A percentile compares a stretch with the other conserved stretches of the same genome.
Conservation (phyloP, 2,888 invertebrate species). For the Cantharis flavilabris region DNA sequence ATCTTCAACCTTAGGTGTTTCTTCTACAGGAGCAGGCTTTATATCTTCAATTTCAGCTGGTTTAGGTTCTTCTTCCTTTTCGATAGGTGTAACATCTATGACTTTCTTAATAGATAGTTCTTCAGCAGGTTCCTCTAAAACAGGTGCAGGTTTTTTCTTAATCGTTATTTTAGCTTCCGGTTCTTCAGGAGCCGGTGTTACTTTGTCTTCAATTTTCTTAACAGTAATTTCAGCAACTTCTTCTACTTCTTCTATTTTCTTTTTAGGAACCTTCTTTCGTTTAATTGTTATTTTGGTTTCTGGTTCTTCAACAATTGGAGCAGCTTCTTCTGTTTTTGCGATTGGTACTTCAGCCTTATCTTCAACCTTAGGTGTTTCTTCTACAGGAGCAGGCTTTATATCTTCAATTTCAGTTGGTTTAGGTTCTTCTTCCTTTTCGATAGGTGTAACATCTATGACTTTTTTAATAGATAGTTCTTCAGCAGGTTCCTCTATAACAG, state of each 20-base stretch:
- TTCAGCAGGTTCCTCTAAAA: constrained; percentile 39
- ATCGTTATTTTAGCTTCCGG: constrained; percentile 37
- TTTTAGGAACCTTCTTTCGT: constrained; percentile 40
- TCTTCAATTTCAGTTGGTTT: constrained; percentile 47
- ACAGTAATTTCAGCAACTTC: constrained; percentile 53
- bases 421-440: constrained; percentile 44
- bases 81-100: constrained; percentile 17
- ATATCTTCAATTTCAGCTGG: constrained; percentile 44
- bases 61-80: constrained; percentile 47
- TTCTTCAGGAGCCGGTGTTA: constrained; percentile 40
- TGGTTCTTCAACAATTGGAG: constrained; percentile 38
- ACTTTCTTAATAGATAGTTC: constrained; percentile 20
- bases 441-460: constrained; percentile 16
- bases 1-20: constrained; percentile 35
- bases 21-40: constrained; percentile 25
- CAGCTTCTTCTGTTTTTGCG: constrained; percentile 21
- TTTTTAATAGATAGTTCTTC: constrained; percentile 21
- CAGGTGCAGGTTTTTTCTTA: constrained; percentile 30
- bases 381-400: constrained; percentile 26
- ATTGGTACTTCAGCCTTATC: not conserved
- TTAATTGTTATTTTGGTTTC: constrained; percentile 33
- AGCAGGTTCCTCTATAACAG: constrained; percentile 42
- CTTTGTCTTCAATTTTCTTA: constrained; percentile 45
- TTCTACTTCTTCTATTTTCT: constrained; percentile 61
- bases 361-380: not conserved